Evolutionary conservation across 2,113 vertebrate genomes (phyloP).

Genomic region (Microtus ochrogaster): DNA sequence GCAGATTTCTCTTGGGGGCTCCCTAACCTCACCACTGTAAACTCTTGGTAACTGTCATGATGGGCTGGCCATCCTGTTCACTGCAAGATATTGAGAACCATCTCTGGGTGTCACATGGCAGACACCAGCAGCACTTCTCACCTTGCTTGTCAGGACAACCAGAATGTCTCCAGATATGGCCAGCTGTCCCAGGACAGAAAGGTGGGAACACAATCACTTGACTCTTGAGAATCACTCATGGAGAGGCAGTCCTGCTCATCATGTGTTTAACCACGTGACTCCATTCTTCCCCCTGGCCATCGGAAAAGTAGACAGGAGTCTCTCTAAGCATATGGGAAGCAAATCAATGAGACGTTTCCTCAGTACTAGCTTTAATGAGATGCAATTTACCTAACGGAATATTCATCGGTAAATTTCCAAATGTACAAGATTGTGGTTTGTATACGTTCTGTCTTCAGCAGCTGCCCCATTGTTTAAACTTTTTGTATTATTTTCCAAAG

Average conservation of each 20-base stretch:
- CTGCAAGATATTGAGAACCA: neutral
- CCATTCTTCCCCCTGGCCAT: neutral
- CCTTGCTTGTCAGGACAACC: neutral
- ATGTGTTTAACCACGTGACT: neutral
- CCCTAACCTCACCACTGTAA: neutral
- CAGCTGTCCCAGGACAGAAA: neutral
- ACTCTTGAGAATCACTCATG: neutral
- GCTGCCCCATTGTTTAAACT: neutral
- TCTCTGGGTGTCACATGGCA: neutral
- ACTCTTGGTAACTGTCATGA: neutral
- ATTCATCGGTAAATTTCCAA: neutral
- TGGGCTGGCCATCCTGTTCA: neutral
- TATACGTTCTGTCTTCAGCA: neutral
- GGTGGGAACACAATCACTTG: neutral
- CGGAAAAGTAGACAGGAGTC: neutral
- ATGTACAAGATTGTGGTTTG: neutral
- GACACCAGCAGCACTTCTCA: neutral
- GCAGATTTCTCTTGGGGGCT: neutral
- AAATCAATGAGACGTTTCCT: neutral
- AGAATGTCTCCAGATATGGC: neutral
- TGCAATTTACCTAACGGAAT: neutral
- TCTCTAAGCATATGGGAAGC: neutral
- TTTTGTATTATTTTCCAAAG: neutral
- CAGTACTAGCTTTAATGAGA: conserved; percentile 4
- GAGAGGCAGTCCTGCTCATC: neutral